Percentiles rank a stretch among this genome's conserved stretches.
Evolutionary conservation across 2,113 vertebrate genomes (phyloP).

Genomic region (Cryptomyrus ogoouensis): DNA sequence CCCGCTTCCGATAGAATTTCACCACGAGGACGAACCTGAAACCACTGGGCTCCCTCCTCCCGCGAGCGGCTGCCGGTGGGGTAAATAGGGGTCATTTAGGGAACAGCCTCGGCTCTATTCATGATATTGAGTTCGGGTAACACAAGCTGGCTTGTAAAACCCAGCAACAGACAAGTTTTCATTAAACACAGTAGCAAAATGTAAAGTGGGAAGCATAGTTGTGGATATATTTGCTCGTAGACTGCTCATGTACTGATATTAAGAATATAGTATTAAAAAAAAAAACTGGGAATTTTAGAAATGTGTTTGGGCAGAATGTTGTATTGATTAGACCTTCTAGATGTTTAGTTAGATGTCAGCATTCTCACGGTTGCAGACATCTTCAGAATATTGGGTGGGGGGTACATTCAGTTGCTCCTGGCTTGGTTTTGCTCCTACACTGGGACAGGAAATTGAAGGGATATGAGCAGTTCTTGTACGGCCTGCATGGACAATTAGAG

Average conservation of each 20-base stretch:
- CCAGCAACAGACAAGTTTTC: neutral
- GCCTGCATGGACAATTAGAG: slow-evolving; percentile 22
- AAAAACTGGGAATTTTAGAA: neutral
- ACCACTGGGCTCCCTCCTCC: neutral
- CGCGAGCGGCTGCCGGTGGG: neutral
- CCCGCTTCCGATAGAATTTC: slow-evolving; percentile 27
- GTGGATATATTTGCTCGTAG: neutral
- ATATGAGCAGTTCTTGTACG: slow-evolving; percentile 21
- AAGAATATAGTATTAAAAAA: neutral
- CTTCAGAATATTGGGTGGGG: slow-evolving; percentile 16
- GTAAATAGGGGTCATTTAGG: neutral
- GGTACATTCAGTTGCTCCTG: slow-evolving; percentile 41
- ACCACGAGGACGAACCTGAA: slow-evolving; percentile 25
- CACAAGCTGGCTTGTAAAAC: neutral
- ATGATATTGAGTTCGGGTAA: neutral
- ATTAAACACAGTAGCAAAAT: neutral
- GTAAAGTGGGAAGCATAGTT: neutral
- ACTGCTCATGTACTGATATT: neutral
- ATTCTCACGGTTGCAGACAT: slow-evolving; percentile 16
- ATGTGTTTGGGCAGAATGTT: neutral
- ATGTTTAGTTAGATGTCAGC: neutral
- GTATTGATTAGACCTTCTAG: neutral
- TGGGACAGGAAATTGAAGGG: slow-evolving; percentile 19
- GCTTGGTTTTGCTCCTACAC: slow-evolving; percentile 29
- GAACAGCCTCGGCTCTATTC: neutral